These are phyloP conservation scores for Alsophila aescularia DNA, from an alignment of 2,888 invertebrate genomes.

Conservation along the genomic window DNA sequence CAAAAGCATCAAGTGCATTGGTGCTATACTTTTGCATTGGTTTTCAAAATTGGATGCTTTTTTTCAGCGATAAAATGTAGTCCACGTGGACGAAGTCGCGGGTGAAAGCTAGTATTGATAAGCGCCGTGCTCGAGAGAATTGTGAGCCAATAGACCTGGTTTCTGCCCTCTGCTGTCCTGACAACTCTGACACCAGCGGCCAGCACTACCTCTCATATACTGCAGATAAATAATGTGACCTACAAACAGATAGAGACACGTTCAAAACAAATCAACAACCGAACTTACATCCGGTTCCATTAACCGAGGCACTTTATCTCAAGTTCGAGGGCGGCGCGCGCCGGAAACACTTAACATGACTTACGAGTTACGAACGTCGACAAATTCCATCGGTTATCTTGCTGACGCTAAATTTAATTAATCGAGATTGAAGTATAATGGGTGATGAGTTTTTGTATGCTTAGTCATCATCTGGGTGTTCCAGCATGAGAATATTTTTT, in stretches of 20 bases:
- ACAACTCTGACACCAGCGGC: too few relatives aligned
- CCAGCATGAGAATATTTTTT: too few relatives aligned
- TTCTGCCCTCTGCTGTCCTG: too few relatives aligned
- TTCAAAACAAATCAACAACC: constrained; percentile 6
- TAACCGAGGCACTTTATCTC: background rate
- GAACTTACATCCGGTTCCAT: background rate
- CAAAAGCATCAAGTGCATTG: too few relatives aligned
- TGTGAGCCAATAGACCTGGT: too few relatives aligned
- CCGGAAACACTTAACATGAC: constrained; percentile 24
- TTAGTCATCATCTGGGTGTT: background rate
- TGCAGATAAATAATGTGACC: background rate
- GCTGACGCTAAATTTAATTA: constrained; percentile 13
- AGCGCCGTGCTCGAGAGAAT: too few relatives aligned
- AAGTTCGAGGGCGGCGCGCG: constrained; percentile 6
- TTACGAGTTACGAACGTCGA: constrained; percentile 8
- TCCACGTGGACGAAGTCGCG: too few relatives aligned
- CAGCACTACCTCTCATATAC: too few relatives aligned
- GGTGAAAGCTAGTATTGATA: too few relatives aligned
- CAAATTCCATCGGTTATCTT: constrained; percentile 10
- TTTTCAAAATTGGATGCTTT: too few relatives aligned
- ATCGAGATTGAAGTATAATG: background rate
- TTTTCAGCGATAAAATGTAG: too few relatives aligned
- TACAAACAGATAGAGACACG: background rate
- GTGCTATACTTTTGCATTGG: too few relatives aligned
- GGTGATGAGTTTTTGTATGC: constrained; percentile 13